Conservation (phyloP, 2,888 invertebrate genomes). For the Scrobipalpa atriplicella region DNA sequence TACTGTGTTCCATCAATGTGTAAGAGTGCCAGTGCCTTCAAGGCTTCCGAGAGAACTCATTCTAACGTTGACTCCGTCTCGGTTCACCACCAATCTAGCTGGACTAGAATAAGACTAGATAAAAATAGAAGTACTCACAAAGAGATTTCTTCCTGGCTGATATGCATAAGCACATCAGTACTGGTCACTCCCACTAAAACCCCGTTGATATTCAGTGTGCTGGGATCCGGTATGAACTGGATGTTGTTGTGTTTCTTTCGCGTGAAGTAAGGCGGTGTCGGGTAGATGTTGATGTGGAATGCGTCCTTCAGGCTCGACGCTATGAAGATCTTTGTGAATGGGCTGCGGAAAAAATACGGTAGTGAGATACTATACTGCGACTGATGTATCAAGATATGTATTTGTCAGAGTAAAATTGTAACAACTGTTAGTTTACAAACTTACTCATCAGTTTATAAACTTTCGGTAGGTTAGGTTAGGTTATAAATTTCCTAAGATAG, state of each 20-base stretch:
- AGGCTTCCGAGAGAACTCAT: too few relatives aligned
- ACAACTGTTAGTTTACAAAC: too few relatives aligned
- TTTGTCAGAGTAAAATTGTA: too few relatives aligned
- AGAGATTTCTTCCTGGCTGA: slow-evolving; percentile 90
- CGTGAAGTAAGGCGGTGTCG: slow-evolving; percentile 89
- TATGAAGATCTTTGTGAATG: slow-evolving; percentile 87
- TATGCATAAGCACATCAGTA: slow-evolving; percentile 91
- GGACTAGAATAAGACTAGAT: background rate
- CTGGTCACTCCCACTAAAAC: slow-evolving; percentile 90
- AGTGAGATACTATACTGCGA: too few relatives aligned
- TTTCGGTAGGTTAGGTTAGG: too few relatives aligned
- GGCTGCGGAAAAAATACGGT: slow-evolving; percentile 58
- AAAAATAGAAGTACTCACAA: slow-evolving; percentile 78
- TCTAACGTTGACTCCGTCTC: too few relatives aligned
- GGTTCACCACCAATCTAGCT: too few relatives aligned
- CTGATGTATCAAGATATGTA: too few relatives aligned
- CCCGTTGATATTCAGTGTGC: slow-evolving; percentile 89
- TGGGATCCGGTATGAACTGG: slow-evolving; percentile 91
- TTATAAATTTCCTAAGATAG: too few relatives aligned
- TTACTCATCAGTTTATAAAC: too few relatives aligned
- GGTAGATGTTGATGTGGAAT: slow-evolving; percentile 90
- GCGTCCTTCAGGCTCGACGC: slow-evolving; percentile 90
- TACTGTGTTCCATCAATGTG: too few relatives aligned
- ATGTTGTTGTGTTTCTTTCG: slow-evolving; percentile 84
- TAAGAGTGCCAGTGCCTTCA: too few relatives aligned